Base-by-base conservation (phyloP, 1,140 invertebrate species). In the Pygmarrhopalites habei region DNA sequence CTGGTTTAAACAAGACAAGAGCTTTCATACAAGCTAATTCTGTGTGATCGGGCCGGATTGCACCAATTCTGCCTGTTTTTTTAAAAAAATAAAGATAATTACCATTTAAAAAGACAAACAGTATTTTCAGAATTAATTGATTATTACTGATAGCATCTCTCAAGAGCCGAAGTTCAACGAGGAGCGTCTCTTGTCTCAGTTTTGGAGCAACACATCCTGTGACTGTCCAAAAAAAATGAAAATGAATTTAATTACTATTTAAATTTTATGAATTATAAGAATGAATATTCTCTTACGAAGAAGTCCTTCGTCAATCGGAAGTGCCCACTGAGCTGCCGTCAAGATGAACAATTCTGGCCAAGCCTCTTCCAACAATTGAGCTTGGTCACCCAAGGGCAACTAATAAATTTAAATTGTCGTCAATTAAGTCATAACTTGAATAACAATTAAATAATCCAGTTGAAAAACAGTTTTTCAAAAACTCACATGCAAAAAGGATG, bases 341-440 rank as follows among this genome's bases (percentile, higher is more conserved):
- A 92, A 73, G 0, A 92, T 80, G 72, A 92, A 92, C n/a, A 93
- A 75, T 71, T 92, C 89, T 64, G 82, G 83, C 90, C 90, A 93
- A 23, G 85, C 83, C 68, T 85, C 85, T 64, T 88, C 84, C 39
- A 92, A 75, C 14, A 93, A 77, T 44, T 82, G 78, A 1, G 81
- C 81, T 72, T 90, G 87, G 66, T 91, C 88, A 49, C 47, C n/a
- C 43, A 53, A 65, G 15, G 63, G 57, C 30, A 65, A 43, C 58
- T 65, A 30, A 21, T 35, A 35, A 7, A 35, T 35, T 35, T 35
- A 35, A 7, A 35, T n/a, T n/a, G n/a, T n/a, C n/a, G n/a, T n/a
- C n/a, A n/a, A n/a, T n/a, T n/a, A n/a, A n/a, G n/a, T n/a, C n/a
- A n/a, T n/a, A n/a, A n/a, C n/a, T n/a, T n/a, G n/a, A n/a, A n/a